Base-by-base conservation (phyloP, 2,888 invertebrate genomes). In the Macrostomum cliftonense region DNA sequence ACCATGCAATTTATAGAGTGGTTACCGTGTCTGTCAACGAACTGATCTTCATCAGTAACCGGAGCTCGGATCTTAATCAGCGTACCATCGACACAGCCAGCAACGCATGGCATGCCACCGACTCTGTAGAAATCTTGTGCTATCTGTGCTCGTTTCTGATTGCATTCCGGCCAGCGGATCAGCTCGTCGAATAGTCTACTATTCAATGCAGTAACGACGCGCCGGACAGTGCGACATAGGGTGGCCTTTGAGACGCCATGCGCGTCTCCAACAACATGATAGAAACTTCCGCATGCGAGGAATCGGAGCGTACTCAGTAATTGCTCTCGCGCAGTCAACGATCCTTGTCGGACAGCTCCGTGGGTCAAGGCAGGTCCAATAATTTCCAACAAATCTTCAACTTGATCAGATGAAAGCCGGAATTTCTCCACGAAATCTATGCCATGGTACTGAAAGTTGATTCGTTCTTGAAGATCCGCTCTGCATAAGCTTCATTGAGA, bases 1-100 rank as follows among this genome's bases (percentile, higher is more conserved):
- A 44, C 45, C 45, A 44, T 44, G 20, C 45, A 44, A 21, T 44
- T 44, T 13, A 45, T 20, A 36, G 45, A 20, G 39, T 45, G 45
- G 39, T 45, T 21, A 38, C 45, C 37, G 45, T 45, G 39, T 20
- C 45, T 21, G 37, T 45, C 45, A 36, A 45, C 21, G 45, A 36
- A 45, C 36, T 45, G 36, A 17, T 45, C 45, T 45, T 45, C 45
- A 39, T 37, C 37, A 36, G 21, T 39, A 36, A 17, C 39, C 36
- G 45, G 45, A 21, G 45, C 21, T 45, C 39, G 36, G 37, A 20
- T 45, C 39, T 37, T 20, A 12, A 45, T 45, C 17, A 45, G 37
- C 21, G 45, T 45, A 17, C 45, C 45, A 17, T 45, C 45, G 13
- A 20, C 36, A 36, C 37, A 45, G 17, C 45, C 45, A 45, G 21